Base-by-base conservation (phyloP, 2,888 invertebrate genomes). In the Megaustenia siamemsis region DNA sequence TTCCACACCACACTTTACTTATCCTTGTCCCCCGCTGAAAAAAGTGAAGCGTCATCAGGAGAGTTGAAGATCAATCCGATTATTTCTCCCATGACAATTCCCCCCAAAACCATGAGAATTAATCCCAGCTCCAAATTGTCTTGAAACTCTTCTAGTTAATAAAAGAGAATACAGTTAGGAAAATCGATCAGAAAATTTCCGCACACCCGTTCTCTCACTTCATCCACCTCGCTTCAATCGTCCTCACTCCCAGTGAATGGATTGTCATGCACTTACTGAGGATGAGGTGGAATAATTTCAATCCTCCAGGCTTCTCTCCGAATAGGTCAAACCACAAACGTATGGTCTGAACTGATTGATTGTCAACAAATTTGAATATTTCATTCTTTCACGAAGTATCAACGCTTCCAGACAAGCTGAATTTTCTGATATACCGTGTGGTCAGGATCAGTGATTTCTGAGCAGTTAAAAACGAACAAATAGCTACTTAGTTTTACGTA, bases 81-180 rank as follows among this genome's bases (percentile, higher is more conserved):
- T 71, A 71, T n/a, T 43, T 71, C 43, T 71, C n/a, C 28, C n/a
- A 43, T 43, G 40, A 71, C 43, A 43, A 71, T 45, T 71, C 73
- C 18, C 73, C 18, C 73, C 49, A 45, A 73, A 45, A 73, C 18
- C 45, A 43, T 6, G 3, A 73, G 32, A 49, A 73, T 32, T 73
- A 73, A 73, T 73, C 49, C 28, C 32, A 28, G 49, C 49, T 49
- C 18, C 32, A 49, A 21, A 73, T 73, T 28, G 49, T 49, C 49
- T 49, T 28, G 28, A 45, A 28, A 73, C 15, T 73, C 73, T 21
- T 73, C 32, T 32, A 49, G 49, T 73, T 73, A 49, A 49, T 49
- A 73, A 73, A 49, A 73, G 49, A 28, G 45, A 73, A 73, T 73
- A 73, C 38, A 49, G 45, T 28, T 32, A 32, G 32, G 21, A 49